phyloP scores from a whole-genome alignment of 2,888 invertebrate genomes.

The Andrena chrysosceles region DNA sequence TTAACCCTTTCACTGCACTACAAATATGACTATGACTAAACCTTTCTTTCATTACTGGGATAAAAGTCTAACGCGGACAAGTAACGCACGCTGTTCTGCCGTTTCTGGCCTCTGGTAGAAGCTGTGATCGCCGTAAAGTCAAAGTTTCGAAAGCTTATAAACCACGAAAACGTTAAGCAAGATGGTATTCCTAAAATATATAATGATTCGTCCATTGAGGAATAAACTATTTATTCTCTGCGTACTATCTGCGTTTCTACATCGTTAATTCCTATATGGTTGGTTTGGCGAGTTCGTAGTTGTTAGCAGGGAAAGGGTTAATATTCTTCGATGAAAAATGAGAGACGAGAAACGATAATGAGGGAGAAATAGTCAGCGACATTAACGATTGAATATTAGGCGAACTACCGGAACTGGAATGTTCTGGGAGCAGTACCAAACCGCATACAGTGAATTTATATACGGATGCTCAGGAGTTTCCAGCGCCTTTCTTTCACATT shows the following conservation, averaged over 20 bases:
- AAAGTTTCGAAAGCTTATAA: background rate
- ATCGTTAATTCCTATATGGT: background rate
- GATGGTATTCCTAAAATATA: background rate
- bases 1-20: constrained; percentile 24
- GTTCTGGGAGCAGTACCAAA: constrained; percentile 77
- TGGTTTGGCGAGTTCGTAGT: background rate
- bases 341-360: background rate
- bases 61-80: constrained; percentile 1
- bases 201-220: background rate
- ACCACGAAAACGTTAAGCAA: background rate
- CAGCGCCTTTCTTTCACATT: constrained; percentile 63
- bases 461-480: constrained; percentile 74
- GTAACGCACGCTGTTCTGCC: background rate
- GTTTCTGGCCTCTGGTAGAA: background rate
- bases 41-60: background rate
- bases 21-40: background rate
- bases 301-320: constrained; percentile 19
- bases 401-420: constrained; percentile 78
- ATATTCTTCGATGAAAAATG: background rate
- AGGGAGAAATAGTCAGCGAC: background rate
- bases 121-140: background rate
- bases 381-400: constrained; percentile 67
- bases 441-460: constrained; percentile 78
- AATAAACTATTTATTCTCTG: background rate
- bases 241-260: background rate